These are phyloP conservation scores for Phodopus roborovskii DNA, from an alignment of 2,113 vertebrate species.

Conservation along the genomic window DNA sequence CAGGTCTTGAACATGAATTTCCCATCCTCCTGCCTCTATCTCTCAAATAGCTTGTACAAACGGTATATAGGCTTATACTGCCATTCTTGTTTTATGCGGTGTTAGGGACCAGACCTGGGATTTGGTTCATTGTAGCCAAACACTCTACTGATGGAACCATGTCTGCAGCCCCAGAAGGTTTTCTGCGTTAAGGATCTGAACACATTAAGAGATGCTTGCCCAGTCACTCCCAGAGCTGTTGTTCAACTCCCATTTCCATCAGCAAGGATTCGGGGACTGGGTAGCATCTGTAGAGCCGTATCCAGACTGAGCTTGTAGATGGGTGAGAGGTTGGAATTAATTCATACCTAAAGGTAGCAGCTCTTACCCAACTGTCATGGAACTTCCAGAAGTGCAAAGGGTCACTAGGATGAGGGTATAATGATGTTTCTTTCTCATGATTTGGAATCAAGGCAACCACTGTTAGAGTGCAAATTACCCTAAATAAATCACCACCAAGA, in stretches of 20 bases:
- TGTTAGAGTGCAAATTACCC: slow-evolving; percentile 40
- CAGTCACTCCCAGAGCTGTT: background rate
- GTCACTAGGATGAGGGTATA: background rate
- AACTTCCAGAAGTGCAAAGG: slow-evolving; percentile 22
- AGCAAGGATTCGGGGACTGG: background rate
- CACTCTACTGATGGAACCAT: background rate
- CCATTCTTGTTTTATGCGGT: background rate
- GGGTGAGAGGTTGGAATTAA: background rate
- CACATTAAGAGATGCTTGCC: background rate
- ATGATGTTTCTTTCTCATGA: slow-evolving; percentile 3
- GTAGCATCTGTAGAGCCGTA: background rate
- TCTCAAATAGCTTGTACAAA: background rate
- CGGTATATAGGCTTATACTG: background rate
- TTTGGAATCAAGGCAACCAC: slow-evolving; percentile 33
- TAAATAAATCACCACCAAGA: slow-evolving; percentile 2
- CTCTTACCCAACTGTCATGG: background rate
- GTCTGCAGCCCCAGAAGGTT: background rate
- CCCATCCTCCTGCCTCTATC: background rate
- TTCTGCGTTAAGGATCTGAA: background rate
- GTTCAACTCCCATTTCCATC: background rate
- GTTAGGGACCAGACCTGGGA: background rate
- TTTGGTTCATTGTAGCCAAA: background rate
- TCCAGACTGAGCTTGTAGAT: background rate
- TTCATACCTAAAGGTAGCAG: background rate
- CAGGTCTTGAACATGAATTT: background rate